These are phyloP conservation scores for Platichthys stellatus DNA, from an alignment of 2,113 vertebrate genomes.

Conservation along the genomic window DNA sequence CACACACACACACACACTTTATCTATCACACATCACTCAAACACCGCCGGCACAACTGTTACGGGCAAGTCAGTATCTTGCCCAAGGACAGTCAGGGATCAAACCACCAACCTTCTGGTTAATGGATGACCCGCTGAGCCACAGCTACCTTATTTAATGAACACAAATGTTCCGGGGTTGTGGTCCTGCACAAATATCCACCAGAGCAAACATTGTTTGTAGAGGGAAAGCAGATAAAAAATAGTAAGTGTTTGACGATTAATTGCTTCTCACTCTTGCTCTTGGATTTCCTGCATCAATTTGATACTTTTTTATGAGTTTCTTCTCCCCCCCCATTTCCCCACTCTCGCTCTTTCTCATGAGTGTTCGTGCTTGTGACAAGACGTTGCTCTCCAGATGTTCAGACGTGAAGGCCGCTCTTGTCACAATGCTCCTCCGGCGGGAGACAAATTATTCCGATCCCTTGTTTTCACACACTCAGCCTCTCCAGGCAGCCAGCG, in stretches of 20 bases:
- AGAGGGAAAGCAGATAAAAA: too few relatives aligned
- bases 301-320: neutral
- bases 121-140: neutral
- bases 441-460: slow-evolving; percentile 58
- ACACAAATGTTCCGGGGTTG: too few relatives aligned
- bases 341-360: neutral
- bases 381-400: slow-evolving; percentile 35
- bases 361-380: slow-evolving; percentile 13
- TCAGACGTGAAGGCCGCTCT: slow-evolving; percentile 34
- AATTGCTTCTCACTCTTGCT: neutral
- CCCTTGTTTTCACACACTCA: slow-evolving; percentile 65
- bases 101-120: neutral
- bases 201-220: too few relatives aligned
- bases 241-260: neutral
- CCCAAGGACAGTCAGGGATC: neutral
- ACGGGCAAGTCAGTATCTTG: neutral
- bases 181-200: too few relatives aligned
- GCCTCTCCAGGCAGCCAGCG: slow-evolving; percentile 57
- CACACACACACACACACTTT: too few relatives aligned
- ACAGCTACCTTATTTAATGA: too few relatives aligned
- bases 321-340: neutral
- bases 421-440: slow-evolving; percentile 27
- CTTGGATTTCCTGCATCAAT: too few relatives aligned
- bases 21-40: too few relatives aligned
- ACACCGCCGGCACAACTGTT: too few relatives aligned